These are phyloP conservation scores for Cyaniris semiargus DNA, from an alignment of 2,888 invertebrate genomes.

Conservation along the genomic window DNA sequence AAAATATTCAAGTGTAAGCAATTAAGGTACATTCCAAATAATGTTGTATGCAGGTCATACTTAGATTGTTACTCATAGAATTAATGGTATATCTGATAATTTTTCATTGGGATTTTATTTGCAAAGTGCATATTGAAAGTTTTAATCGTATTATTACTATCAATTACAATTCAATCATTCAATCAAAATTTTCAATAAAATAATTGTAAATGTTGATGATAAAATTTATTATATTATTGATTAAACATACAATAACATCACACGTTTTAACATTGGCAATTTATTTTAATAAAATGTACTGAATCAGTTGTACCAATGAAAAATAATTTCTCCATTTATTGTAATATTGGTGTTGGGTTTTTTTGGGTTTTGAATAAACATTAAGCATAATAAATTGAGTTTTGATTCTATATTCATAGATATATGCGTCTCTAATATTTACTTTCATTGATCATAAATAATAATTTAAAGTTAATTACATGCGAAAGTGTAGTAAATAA, in stretches of 20 bases:
- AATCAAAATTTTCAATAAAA: constrained; percentile 63
- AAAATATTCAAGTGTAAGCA: neutral
- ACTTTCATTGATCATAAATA: neutral
- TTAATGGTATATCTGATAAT: constrained; percentile 44
- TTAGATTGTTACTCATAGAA: neutral
- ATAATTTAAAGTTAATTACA: neutral
- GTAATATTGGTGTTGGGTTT: constrained; percentile 41
- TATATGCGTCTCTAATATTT: neutral
- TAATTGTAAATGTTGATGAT: constrained; percentile 58
- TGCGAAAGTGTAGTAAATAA: constrained; percentile 1
- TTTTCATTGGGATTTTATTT: constrained; percentile 69
- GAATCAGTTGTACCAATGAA: constrained; percentile 60
- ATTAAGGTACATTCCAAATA: neutral
- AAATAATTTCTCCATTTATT: constrained; percentile 49
- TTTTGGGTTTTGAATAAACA: constrained; percentile 50
- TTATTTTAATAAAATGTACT: constrained; percentile 42
- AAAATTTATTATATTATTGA: constrained; percentile 44
- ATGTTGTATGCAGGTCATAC: constrained; percentile 29
- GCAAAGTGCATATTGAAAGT: constrained; percentile 32
- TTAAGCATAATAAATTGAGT: constrained; percentile 43
- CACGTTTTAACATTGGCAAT: constrained; percentile 51
- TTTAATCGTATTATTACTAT: constrained; percentile 40
- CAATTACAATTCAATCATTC: constrained; percentile 58
- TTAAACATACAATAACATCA: constrained; percentile 41
- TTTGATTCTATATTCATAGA: constrained; percentile 25